These are phyloP conservation scores for Rutpela maculata DNA, from an alignment of 2,888 invertebrate genomes.

Conservation along the genomic window DNA sequence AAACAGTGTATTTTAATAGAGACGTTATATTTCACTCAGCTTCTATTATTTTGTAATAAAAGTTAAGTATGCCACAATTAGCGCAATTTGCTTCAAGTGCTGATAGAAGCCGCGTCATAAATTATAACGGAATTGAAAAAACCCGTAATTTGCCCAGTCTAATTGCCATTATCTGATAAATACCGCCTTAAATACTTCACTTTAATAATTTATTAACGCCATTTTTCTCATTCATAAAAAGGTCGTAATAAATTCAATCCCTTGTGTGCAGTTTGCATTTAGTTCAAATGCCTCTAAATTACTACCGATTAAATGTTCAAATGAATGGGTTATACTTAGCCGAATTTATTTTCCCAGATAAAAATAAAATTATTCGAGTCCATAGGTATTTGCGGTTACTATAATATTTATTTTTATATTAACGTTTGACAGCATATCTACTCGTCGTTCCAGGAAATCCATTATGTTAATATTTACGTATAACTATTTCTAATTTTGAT, in stretches of 20 bases:
- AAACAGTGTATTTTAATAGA: constrained; percentile 12
- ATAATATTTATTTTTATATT: constrained; percentile 18
- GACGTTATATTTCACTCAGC: constrained; percentile 23
- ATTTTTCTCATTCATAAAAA: constrained; percentile 48
- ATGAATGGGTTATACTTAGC: constrained; percentile 14
- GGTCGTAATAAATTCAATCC: constrained; percentile 42
- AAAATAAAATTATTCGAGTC: constrained; percentile 16
- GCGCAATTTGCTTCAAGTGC: constrained; percentile 59
- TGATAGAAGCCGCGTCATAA: constrained; percentile 58
- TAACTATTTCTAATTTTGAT: constrained; percentile 18
- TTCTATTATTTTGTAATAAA: constrained; percentile 33
- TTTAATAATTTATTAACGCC: constrained; percentile 51
- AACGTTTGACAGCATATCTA: background rate
- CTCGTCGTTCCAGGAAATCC: background rate
- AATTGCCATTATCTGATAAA: constrained; percentile 58
- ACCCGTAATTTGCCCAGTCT: constrained; percentile 52
- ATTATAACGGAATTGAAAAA: constrained; percentile 58
- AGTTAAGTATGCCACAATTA: constrained; percentile 37
- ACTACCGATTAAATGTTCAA: constrained; percentile 8
- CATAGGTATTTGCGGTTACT: background rate
- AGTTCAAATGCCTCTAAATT: constrained; percentile 11
- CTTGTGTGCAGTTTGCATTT: background rate
- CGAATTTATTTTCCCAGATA: background rate
- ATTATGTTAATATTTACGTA: constrained; percentile 19
- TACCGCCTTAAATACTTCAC: constrained; percentile 53